Conservation (phyloP, 1,140 invertebrate species). For the Notospermus geniculatus region DNA sequence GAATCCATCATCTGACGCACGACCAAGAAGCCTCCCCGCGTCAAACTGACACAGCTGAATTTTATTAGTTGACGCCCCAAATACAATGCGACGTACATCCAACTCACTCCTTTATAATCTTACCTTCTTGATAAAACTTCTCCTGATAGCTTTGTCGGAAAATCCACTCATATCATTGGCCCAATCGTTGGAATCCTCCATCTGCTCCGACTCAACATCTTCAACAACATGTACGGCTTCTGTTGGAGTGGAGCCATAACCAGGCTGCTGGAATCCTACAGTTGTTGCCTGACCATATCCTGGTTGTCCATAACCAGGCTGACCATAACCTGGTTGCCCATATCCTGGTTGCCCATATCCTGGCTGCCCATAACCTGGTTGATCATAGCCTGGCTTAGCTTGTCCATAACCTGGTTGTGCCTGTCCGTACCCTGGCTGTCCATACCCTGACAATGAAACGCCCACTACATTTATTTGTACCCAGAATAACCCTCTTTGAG, state of each 20-base stretch:
- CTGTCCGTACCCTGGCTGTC: background rate
- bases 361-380: background rate
- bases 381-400: background rate
- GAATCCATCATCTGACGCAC: too few relatives aligned
- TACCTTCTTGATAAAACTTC: conserved; percentile 45
- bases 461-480: too few relatives aligned
- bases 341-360: background rate
- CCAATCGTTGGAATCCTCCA: background rate
- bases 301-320: background rate
- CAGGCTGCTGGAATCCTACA: conserved; percentile 1
- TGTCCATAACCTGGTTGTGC: background rate
- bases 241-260: background rate
- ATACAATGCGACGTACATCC: too few relatives aligned
- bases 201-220: background rate
- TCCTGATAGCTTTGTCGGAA: conserved; percentile 40
- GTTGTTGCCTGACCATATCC: background rate
- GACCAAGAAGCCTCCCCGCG: too few relatives aligned
- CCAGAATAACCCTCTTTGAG: too few relatives aligned
- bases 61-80: too few relatives aligned
- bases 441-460: background rate
- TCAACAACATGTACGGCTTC: background rate
- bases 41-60: too few relatives aligned
- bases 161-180: conserved; percentile 16
- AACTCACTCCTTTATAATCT: too few relatives aligned
- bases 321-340: background rate